Conservation (phyloP, 2,888 invertebrate species). For the Hyposoter didymator region DNA sequence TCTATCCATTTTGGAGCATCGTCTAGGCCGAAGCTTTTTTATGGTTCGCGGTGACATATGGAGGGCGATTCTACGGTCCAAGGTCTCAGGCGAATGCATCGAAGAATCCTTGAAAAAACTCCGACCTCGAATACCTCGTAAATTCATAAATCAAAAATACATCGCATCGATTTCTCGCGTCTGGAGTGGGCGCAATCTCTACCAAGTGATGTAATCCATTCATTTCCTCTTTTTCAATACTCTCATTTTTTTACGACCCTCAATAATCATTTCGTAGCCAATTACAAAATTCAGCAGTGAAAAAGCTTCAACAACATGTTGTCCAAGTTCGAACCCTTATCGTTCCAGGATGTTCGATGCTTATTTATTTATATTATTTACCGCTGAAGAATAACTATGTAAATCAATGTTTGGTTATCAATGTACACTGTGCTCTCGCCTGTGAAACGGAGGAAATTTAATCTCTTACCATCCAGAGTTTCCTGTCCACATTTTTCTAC, state of each 20-base stretch:
- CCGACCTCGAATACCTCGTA: constrained; percentile 31
- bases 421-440: not conserved
- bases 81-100: not conserved
- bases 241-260: not conserved
- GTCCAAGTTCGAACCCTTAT: not conserved
- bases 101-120: constrained; percentile 7
- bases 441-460: not conserved
- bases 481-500: not conserved
- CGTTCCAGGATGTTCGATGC: not conserved
- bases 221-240: constrained; percentile 16
- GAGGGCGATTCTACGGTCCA: constrained; percentile 4
- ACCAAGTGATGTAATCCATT: constrained; percentile 41
- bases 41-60: constrained; percentile 49
- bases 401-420: not conserved
- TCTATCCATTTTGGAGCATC: constrained; percentile 52
- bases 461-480: not conserved
- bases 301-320: not conserved
- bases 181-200: not conserved
- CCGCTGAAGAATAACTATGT: not conserved
- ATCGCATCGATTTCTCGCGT: not conserved
- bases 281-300: not conserved
- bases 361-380: not conserved
- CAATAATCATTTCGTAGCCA: not conserved
- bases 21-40: constrained; percentile 44
- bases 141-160: constrained; percentile 45